A percentile compares a stretch with the other conserved stretches of the same genome.
phyloP scores from a whole-genome alignment of 2,888 invertebrate genomes.

The Drosophila neotestacea region DNA sequence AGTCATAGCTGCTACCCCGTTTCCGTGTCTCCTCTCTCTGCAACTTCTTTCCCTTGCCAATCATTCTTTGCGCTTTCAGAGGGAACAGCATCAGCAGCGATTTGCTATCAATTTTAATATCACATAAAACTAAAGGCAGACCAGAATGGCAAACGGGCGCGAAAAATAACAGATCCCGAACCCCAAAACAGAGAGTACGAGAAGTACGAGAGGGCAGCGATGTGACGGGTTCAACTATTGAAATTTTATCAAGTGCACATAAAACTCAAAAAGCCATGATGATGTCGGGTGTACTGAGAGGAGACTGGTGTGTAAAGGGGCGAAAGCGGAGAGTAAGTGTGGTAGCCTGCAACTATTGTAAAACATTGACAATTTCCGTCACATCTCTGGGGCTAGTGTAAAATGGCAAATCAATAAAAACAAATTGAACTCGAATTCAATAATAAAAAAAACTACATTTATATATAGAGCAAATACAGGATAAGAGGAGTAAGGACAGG shows the following conservation, averaged over 20 bases:
- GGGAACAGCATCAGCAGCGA: slow-evolving; percentile 57
- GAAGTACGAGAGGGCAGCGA: neutral
- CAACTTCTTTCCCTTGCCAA: neutral
- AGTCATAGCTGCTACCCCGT: slow-evolving; percentile 31
- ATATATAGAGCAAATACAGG: slow-evolving; percentile 12
- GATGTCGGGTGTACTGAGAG: slow-evolving; percentile 44
- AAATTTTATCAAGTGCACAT: slow-evolving; percentile 79
- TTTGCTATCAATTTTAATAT: slow-evolving; percentile 80
- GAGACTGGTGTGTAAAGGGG: neutral
- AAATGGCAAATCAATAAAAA: slow-evolving; percentile 84
- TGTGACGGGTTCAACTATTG: slow-evolving; percentile 61
- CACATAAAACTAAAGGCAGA: slow-evolving; percentile 78
- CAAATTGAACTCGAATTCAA: slow-evolving; percentile 83
- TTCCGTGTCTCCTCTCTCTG: neutral
- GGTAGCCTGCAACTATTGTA: slow-evolving; percentile 74
- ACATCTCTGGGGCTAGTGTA: slow-evolving; percentile 79
- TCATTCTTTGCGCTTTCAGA: slow-evolving; percentile 46
- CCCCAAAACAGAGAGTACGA: slow-evolving; percentile 1
- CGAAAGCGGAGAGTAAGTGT: slow-evolving; percentile 15
- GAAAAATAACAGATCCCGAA: slow-evolving; percentile 64
- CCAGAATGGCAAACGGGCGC: slow-evolving; percentile 59
- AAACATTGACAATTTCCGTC: slow-evolving; percentile 84
- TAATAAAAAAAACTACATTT: slow-evolving; percentile 63
- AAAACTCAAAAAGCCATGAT: slow-evolving; percentile 81
- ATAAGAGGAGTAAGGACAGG: neutral